Evolutionary conservation across 2,888 invertebrate species (phyloP).

Genomic region (Empis livida): DNA sequence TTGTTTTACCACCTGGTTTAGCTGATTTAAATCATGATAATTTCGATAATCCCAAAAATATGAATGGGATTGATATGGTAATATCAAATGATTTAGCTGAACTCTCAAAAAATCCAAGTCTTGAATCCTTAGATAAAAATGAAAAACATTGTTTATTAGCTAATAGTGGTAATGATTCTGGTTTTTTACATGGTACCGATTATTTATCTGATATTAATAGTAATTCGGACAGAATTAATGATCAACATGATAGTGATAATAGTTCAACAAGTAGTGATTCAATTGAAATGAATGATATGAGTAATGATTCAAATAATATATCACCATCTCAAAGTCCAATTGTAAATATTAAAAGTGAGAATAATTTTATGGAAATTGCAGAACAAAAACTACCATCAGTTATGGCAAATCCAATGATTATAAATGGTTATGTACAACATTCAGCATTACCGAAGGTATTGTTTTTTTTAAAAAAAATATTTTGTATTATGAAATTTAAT

Average conservation of each 20-base stretch:
- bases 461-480: too few species aligned
- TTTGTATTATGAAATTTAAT: too few species aligned
- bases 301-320: conserved; percentile 12
- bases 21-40: conserved; percentile 16
- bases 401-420: conserved; percentile 7
- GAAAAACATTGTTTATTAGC: conserved; percentile 17
- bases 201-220: conserved; percentile 3
- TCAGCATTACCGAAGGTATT: conserved; percentile 17
- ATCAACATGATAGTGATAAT: conserved; percentile 11
- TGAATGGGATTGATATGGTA: conserved; percentile 6
- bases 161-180: conserved; percentile 10
- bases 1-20: conserved; percentile 21
- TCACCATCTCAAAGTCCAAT: conserved; percentile 13
- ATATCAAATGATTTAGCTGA: not conserved
- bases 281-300: conserved; percentile 18
- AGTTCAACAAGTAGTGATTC: conserved; percentile 15
- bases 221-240: conserved; percentile 3
- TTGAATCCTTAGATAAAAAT: conserved; percentile 16
- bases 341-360: conserved; percentile 4
- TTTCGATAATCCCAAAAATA: conserved; percentile 14
- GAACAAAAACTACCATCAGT: conserved; percentile 1
- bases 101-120: conserved; percentile 8
- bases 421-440: conserved; percentile 19
- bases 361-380: conserved; percentile 5
- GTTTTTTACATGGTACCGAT: conserved; percentile 7